phyloP scores from a whole-genome alignment of 2,797 vertebrate species.

The Sebastes alutus region DNA sequence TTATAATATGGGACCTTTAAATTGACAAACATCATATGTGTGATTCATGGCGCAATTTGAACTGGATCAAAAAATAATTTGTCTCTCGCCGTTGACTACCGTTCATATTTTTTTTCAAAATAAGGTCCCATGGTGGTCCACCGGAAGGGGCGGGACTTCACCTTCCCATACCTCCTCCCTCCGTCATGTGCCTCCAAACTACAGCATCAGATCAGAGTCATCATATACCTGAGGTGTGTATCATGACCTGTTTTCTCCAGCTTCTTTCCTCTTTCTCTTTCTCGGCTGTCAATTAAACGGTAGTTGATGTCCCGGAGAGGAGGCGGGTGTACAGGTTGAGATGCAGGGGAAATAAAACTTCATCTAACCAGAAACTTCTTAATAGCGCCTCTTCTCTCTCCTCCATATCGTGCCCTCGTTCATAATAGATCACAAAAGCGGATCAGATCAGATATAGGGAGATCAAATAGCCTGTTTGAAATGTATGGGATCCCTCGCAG shows the following conservation, averaged over 20 bases:
- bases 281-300: conserved; percentile 43
- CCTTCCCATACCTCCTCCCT: neutral
- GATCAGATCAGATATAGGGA: conserved; percentile 60
- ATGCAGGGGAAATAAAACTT: conserved; percentile 9
- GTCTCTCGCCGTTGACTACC: too few species aligned
- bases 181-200: neutral
- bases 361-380: conserved; percentile 29
- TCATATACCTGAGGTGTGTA: neutral
- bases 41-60: too few species aligned
- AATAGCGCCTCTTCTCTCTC: conserved; percentile 11
- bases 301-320: conserved; percentile 27
- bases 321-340: neutral
- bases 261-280: conserved; percentile 21
- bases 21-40: too few species aligned
- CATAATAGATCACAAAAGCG: conserved; percentile 84
- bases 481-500: conserved; percentile 53
- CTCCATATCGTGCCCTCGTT: conserved; percentile 43
- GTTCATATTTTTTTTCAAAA: too few species aligned
- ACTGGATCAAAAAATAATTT: too few species aligned
- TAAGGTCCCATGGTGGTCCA: too few species aligned
- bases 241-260: neutral
- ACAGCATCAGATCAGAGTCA: conserved; percentile 10
- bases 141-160: too few species aligned
- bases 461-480: conserved; percentile 76
- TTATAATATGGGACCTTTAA: too few species aligned